Evolutionary conservation across 2,797 vertebrate species (phyloP).

Genomic region (Enteromius paludinosus): DNA sequence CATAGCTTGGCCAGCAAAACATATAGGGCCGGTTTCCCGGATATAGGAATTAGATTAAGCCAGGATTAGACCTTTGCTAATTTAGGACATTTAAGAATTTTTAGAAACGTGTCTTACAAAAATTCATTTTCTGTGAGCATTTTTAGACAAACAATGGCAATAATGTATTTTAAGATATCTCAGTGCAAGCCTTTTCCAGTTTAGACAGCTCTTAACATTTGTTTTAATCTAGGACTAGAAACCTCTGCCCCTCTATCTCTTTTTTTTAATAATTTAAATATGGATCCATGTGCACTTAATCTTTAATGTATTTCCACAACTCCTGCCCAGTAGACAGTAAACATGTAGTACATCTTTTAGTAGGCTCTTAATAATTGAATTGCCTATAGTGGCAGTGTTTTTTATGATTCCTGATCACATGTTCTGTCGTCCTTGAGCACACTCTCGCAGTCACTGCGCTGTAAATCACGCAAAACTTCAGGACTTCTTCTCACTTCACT

Average conservation of each 20-base stretch:
- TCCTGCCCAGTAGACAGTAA: background rate
- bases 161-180: too few relatives aligned
- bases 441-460: background rate
- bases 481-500: constrained; percentile 2
- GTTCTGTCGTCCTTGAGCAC: background rate
- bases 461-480: background rate
- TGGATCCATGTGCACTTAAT: background rate
- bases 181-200: too few relatives aligned
- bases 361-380: background rate
- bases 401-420: background rate
- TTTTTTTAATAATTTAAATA: background rate
- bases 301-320: background rate
- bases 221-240: too few relatives aligned
- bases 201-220: too few relatives aligned
- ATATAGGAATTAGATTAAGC: too few relatives aligned
- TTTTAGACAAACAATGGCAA: too few relatives aligned
- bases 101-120: too few relatives aligned
- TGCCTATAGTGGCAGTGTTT: background rate
- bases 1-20: background rate
- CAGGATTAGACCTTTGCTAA: too few relatives aligned
- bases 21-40: background rate
- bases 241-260: too few relatives aligned
- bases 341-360: background rate
- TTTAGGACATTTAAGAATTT: too few relatives aligned
- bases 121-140: too few relatives aligned